Conservation (phyloP, 2,888 invertebrate species). For the Pterostichus madidus region DNA sequence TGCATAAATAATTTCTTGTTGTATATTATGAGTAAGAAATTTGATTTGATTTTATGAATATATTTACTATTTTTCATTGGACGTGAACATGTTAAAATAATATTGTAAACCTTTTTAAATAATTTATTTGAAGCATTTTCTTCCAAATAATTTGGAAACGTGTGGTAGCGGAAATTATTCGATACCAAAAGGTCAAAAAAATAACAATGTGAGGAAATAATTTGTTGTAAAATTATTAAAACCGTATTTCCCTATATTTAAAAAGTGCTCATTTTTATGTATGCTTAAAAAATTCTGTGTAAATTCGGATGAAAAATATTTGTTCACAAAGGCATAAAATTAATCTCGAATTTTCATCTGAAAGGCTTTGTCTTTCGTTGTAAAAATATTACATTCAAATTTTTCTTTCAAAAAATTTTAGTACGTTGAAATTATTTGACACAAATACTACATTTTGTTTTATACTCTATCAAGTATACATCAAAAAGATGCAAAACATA, state of each 20-base stretch:
- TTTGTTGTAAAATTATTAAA: background rate
- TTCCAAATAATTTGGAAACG: too few species aligned
- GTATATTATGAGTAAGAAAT: too few species aligned
- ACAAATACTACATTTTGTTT: background rate
- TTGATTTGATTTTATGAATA: too few species aligned
- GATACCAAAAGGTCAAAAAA: too few species aligned
- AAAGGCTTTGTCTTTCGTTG: slow-evolving; percentile 4
- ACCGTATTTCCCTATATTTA: background rate
- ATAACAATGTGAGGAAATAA: background rate
- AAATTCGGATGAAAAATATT: slow-evolving; percentile 25
- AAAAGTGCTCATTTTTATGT: background rate
- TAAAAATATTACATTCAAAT: background rate
- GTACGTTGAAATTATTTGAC: background rate
- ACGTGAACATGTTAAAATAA: too few species aligned
- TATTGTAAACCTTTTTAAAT: too few species aligned
- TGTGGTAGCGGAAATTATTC: too few species aligned
- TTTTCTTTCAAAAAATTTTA: background rate
- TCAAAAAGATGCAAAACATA: background rate
- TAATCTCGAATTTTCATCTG: slow-evolving; percentile 36
- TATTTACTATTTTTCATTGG: too few species aligned
- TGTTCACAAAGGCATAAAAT: slow-evolving; percentile 21
- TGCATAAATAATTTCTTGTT: too few species aligned
- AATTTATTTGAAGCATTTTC: too few species aligned
- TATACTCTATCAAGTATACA: too few species aligned
- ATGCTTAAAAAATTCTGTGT: background rate